These are phyloP conservation scores for Sycophila texana DNA, from an alignment of 2,888 invertebrate genomes.

Conservation along the genomic window DNA sequence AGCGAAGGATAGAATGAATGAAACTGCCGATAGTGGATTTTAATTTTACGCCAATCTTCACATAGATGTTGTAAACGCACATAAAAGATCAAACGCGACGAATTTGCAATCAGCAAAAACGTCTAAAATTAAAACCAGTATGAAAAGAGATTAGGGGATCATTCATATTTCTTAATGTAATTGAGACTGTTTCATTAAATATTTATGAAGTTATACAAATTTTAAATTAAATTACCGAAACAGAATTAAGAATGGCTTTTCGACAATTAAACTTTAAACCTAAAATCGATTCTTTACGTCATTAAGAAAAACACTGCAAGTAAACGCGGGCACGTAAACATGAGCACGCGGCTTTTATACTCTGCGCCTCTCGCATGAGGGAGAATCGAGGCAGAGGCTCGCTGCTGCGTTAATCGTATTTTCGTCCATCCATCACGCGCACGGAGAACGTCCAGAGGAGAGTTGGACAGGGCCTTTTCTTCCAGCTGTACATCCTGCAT, in stretches of 20 bases:
- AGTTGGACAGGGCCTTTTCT: conserved; percentile 50
- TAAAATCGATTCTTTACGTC: too few species aligned
- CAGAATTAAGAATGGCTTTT: too few species aligned
- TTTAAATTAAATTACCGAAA: too few species aligned
- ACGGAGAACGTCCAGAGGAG: not conserved
- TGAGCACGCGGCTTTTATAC: not conserved
- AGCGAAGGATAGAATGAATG: not conserved
- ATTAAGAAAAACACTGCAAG: too few species aligned
- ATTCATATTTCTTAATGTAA: too few species aligned
- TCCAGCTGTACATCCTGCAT: conserved; percentile 55
- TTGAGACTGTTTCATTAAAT: too few species aligned
- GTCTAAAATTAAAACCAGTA: too few species aligned
- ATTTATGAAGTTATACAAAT: too few species aligned
- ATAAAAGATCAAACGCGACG: too few species aligned
- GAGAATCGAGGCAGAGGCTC: not conserved
- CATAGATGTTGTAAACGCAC: not conserved
- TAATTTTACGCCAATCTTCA: not conserved
- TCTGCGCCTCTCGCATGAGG: not conserved
- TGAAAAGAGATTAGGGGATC: too few species aligned
- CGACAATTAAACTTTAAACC: too few species aligned
- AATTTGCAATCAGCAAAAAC: too few species aligned
- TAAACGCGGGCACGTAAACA: conserved; percentile 6
- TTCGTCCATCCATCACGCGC: conserved; percentile 58
- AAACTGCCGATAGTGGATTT: not conserved
- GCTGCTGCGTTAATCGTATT: conserved; percentile 58